Conservation (phyloP, 2,797 vertebrate species). For the Danio aesculapii region DNA sequence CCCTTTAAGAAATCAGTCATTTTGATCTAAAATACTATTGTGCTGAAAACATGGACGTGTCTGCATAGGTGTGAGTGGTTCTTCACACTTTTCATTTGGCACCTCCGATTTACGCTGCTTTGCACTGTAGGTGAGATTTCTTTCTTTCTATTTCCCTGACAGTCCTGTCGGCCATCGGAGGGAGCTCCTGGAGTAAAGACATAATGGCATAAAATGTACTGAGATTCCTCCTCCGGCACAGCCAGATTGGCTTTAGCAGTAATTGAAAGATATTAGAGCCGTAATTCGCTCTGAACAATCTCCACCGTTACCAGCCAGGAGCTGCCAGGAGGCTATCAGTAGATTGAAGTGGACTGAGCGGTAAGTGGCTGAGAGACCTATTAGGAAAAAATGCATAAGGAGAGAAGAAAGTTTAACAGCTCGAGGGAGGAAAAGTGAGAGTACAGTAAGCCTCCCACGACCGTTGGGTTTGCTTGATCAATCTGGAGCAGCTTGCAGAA, state of each 20-base stretch:
- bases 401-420: constrained; percentile 25
- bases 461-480: neutral
- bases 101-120: neutral
- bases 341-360: constrained; percentile 38
- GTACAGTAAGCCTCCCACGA: neutral
- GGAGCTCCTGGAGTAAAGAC: constrained; percentile 62
- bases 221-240: constrained; percentile 53
- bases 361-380: constrained; percentile 28
- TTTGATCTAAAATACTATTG: neutral
- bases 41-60: neutral
- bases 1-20: constrained; percentile 4
- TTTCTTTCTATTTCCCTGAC: constrained; percentile 70
- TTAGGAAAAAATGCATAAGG: constrained; percentile 30
- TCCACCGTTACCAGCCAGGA: constrained; percentile 51
- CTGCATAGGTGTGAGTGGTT: neutral
- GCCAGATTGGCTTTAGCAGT: constrained; percentile 53
- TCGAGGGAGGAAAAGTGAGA: constrained; percentile 12
- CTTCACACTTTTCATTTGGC: neutral
- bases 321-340: constrained; percentile 38
- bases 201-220: constrained; percentile 60
- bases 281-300: constrained; percentile 76
- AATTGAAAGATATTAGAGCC: constrained; percentile 71
- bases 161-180: constrained; percentile 63
- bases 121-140: constrained; percentile 1
- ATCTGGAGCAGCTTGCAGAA: neutral